Evolutionary conservation across 2,888 invertebrate species (phyloP).

Genomic region (Parnassius apollo): DNA sequence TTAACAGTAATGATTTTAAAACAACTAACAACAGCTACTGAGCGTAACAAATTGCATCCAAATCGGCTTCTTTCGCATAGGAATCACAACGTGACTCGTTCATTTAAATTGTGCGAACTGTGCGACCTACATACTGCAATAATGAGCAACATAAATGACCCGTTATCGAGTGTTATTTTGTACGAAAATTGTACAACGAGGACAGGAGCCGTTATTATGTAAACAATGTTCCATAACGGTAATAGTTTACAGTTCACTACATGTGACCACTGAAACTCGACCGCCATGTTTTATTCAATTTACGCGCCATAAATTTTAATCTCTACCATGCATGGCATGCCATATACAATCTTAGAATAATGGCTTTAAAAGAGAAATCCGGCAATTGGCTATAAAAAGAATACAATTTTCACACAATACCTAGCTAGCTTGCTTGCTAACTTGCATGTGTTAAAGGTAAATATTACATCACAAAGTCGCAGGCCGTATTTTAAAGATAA

Average conservation of each 20-base stretch:
- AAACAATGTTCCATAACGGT: conserved; percentile 30
- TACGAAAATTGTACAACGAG: conserved; percentile 17
- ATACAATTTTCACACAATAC: conserved; percentile 15
- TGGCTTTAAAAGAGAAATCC: not conserved
- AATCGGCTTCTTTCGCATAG: not conserved
- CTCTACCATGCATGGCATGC: not conserved
- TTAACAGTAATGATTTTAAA: not conserved
- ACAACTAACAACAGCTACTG: not conserved
- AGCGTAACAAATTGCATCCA: not conserved
- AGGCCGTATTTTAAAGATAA: conserved; percentile 12
- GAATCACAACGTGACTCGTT: conserved; percentile 9
- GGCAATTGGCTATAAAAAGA: conserved; percentile 5
- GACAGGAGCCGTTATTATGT: conserved; percentile 33
- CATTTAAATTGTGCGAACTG: conserved; percentile 20
- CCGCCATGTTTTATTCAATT: conserved; percentile 27
- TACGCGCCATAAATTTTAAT: conserved; percentile 16
- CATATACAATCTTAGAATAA: conserved; percentile 2
- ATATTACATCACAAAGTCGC: conserved; percentile 11
- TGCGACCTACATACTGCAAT: conserved; percentile 20
- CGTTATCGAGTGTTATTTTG: conserved; percentile 18
- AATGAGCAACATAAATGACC: conserved; percentile 13
- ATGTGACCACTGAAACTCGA: conserved; percentile 20
- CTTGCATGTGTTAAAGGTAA: conserved; percentile 6
- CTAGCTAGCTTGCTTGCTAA: too few species aligned
- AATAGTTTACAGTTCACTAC: conserved; percentile 26